phyloP scores from a whole-genome alignment of 1,140 invertebrate species.

The Hyposmocoma kahamanoa region DNA sequence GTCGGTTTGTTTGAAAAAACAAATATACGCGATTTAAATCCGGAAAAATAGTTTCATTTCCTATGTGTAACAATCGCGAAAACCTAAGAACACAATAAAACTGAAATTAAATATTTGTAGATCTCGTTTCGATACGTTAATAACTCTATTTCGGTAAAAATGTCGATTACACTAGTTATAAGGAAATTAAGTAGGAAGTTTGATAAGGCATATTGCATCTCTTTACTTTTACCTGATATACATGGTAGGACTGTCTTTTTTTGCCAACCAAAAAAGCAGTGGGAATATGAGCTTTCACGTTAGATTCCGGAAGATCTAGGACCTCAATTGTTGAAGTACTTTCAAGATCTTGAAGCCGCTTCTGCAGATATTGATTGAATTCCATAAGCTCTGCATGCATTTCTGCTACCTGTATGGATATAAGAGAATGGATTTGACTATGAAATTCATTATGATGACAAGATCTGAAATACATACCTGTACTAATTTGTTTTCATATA shows the following conservation, averaged over 20 bases:
- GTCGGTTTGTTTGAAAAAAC: too few relatives aligned
- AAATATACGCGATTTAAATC: too few relatives aligned
- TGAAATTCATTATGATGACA: not conserved
- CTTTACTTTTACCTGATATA: constrained; percentile 92
- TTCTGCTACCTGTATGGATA: constrained; percentile 83
- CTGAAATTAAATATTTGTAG: too few relatives aligned
- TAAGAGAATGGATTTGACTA: not conserved
- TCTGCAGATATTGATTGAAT: constrained; percentile 83
- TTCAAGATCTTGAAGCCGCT: constrained; percentile 76
- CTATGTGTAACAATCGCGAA: too few relatives aligned
- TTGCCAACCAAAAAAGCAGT: constrained; percentile 90
- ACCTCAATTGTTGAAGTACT: constrained; percentile 56
- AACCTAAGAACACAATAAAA: too few relatives aligned
- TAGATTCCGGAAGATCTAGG: constrained; percentile 67
- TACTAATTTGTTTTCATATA: constrained; percentile 92
- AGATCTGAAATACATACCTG: constrained; percentile 74
- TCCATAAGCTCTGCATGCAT: constrained; percentile 98
- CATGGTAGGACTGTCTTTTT: constrained; percentile 85
- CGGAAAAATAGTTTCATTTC: too few relatives aligned
- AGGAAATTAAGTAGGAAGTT: too few relatives aligned
- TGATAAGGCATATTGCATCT: too few relatives aligned
- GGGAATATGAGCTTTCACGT: constrained; percentile 92
- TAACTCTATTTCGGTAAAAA: too few relatives aligned
- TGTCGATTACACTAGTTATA: too few relatives aligned
- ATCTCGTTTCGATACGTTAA: too few relatives aligned